phyloP scores from a whole-genome alignment of 2,888 invertebrate species.

The Serrognathus titanus region DNA sequence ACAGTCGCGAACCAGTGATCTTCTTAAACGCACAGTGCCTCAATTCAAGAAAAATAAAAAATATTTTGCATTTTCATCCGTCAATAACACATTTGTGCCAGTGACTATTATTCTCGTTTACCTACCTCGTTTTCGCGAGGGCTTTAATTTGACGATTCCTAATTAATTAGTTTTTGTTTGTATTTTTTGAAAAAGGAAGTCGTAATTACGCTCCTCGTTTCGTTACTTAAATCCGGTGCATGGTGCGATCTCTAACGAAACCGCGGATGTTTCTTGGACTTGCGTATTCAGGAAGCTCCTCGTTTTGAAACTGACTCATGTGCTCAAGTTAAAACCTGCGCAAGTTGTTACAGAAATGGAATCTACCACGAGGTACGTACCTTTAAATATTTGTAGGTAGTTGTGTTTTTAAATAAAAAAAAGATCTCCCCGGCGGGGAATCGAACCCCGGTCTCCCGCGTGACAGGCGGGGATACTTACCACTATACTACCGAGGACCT shows the following conservation, averaged over 20 bases:
- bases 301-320: not conserved
- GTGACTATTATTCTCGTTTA: too few relatives aligned
- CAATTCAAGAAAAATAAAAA: not conserved
- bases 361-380: constrained; percentile 5
- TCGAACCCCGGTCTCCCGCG: constrained; percentile 28
- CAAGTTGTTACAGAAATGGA: constrained; percentile 1
- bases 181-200: not conserved
- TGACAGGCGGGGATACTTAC: constrained; percentile 26
- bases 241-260: constrained; percentile 10
- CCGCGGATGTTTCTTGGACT: constrained; percentile 12
- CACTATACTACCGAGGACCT: constrained; percentile 25
- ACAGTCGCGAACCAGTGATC: constrained; percentile 11
- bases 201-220: not conserved
- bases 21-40: not conserved
- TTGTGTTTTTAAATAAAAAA: not conserved
- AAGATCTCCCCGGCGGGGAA: constrained; percentile 28
- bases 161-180: too few relatives aligned
- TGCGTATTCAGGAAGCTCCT: not conserved
- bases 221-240: constrained; percentile 5
- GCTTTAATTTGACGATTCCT: too few relatives aligned
- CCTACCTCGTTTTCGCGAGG: too few relatives aligned
- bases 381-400: not conserved
- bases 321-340: not conserved
- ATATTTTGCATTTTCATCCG: not conserved
- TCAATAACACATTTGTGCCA: too few relatives aligned